A percentile compares a stretch with the other conserved stretches of the same genome.
phyloP scores from a whole-genome alignment of 2,888 invertebrate genomes.

The Pyrrhosoma nymphula region DNA sequence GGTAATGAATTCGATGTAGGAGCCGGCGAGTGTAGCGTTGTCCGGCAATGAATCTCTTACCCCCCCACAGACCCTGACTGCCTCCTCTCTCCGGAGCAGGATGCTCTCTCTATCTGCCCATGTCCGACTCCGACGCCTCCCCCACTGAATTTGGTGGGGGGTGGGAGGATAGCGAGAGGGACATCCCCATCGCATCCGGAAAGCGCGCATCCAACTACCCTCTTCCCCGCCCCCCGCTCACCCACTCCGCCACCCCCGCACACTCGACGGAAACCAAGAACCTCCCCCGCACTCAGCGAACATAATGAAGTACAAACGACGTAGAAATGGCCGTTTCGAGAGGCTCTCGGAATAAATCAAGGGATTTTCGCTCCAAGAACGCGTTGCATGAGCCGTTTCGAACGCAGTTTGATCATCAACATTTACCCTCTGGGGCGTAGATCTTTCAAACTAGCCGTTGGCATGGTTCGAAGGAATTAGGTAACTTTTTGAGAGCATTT shows the following conservation, averaged over 20 bases:
- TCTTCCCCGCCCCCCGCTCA: background rate
- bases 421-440: background rate
- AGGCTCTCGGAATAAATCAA: constrained; percentile 63
- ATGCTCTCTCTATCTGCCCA: constrained; percentile 20
- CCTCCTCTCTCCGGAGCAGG: background rate
- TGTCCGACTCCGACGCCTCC: constrained; percentile 10
- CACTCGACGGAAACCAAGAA: constrained; percentile 22
- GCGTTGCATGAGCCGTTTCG: background rate
- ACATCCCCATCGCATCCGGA: background rate
- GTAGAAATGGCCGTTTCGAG: constrained; percentile 12
- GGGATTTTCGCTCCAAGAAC: constrained; percentile 8
- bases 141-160: background rate
- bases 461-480: too few species aligned
- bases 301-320: constrained; percentile 47
- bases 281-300: constrained; percentile 48
- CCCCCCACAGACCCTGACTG: background rate
- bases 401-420: background rate
- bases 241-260: background rate
- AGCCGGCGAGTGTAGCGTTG: background rate
- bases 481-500: too few species aligned
- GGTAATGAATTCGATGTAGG: constrained; percentile 44
- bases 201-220: background rate
- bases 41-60: constrained; percentile 48
- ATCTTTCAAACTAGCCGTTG: background rate
- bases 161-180: background rate